Conservation (phyloP, 2,797 vertebrate species). For the Gila robusta region DNA sequence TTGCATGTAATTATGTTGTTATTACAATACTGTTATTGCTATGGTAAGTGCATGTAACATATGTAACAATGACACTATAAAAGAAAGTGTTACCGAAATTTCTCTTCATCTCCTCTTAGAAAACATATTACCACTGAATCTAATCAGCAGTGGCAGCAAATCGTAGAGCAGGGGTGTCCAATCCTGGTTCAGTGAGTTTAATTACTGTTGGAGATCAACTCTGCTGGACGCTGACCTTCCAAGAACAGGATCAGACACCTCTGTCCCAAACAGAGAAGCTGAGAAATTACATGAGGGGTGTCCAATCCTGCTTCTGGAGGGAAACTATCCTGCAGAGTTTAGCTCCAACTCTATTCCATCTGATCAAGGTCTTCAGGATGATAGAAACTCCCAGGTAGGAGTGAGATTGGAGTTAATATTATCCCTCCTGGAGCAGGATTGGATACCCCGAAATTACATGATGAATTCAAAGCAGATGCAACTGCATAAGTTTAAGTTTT, state of each 20-base stretch:
- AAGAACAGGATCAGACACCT: neutral
- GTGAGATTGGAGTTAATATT: neutral
- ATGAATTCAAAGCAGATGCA: neutral
- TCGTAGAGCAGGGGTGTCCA: neutral
- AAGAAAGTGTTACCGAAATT: no score
- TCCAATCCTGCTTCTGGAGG: constrained; percentile 3
- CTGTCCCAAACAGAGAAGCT: neutral
- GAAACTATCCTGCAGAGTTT: no score
- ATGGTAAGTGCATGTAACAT: no score
- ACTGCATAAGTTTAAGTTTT: neutral
- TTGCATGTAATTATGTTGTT: no score
- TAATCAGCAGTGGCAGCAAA: neutral
- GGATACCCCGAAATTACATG: neutral
- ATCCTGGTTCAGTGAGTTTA: neutral
- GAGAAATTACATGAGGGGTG: neutral
- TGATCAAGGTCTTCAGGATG: neutral
- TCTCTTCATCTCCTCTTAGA: neutral
- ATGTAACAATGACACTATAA: no score
- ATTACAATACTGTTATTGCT: no score
- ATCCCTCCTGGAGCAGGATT: neutral
- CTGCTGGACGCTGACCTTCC: neutral
- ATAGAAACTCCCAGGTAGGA: neutral
- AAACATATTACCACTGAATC: neutral
- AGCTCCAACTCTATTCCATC: neutral
- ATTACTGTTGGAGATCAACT: neutral